These are phyloP conservation scores for Coturnix japonica DNA, from an alignment of 2,113 vertebrate genomes.

Conservation along the genomic window DNA sequence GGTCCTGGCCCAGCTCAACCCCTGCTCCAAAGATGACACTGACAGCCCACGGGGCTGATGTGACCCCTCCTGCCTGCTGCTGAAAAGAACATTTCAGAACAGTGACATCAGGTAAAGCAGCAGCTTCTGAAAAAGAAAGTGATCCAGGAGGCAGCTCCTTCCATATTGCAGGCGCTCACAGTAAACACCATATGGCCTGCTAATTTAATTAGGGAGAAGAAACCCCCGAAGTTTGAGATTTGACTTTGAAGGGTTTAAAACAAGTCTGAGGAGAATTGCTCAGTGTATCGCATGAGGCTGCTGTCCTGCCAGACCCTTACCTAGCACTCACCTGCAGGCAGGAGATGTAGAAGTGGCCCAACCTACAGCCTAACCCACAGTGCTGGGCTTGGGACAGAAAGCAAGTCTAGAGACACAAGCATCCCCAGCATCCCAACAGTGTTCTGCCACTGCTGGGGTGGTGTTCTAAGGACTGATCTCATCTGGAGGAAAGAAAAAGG, in stretches of 20 bases:
- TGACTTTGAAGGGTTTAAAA: conserved; percentile 71
- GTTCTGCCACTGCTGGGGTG: not conserved
- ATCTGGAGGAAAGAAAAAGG: not conserved
- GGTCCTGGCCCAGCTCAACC: not conserved
- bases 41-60: conserved; percentile 25
- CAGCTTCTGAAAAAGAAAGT: conserved; percentile 71
- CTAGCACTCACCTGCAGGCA: not conserved
- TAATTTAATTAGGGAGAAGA: conserved; percentile 78
- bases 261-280: conserved; percentile 51
- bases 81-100: conserved; percentile 72
- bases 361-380: not conserved
- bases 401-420: not conserved
- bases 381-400: not conserved
- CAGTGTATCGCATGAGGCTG: conserved; percentile 15
- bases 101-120: conserved; percentile 73
- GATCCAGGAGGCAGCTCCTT: conserved; percentile 67
- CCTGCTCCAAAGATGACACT: conserved; percentile 37
- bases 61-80: conserved; percentile 1
- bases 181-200: conserved; percentile 80
- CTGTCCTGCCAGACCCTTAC: not conserved
- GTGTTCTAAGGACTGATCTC: not conserved
- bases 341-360: no score
- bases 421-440: not conserved
- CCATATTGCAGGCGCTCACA: conserved; percentile 63
- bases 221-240: conserved; percentile 69